Conservation (phyloP, 1,140 invertebrate species). For the Musca vetustissima region DNA sequence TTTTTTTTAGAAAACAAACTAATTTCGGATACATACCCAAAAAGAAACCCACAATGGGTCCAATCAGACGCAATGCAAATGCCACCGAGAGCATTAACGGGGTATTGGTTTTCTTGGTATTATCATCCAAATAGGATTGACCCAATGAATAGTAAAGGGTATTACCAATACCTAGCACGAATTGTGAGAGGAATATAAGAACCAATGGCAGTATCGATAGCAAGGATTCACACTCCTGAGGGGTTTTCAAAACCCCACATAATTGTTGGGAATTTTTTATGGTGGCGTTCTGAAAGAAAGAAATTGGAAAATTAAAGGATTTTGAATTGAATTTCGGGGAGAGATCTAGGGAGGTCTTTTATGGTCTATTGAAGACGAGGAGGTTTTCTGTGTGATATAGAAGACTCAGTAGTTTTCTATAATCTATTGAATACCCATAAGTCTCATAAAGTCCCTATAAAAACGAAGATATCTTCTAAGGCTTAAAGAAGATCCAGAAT, state of each 20-base stretch:
- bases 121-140: conserved; percentile 71
- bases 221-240: conserved; percentile 57
- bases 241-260: conserved; percentile 34
- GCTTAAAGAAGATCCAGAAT: too few species aligned
- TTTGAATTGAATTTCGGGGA: too few species aligned
- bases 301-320: too few species aligned
- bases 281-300: conserved; percentile 31
- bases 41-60: conserved; percentile 50
- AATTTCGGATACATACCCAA: conserved; percentile 38
- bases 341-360: too few species aligned
- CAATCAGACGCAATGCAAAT: conserved; percentile 49
- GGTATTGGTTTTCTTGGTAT: conserved; percentile 68
- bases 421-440: too few species aligned
- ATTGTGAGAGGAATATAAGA: conserved; percentile 69
- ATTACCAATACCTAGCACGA: conserved; percentile 69
- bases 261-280: conserved; percentile 36
- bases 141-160: conserved; percentile 70
- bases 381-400: too few species aligned
- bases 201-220: conserved; percentile 61
- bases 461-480: too few species aligned
- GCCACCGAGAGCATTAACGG: conserved; percentile 62
- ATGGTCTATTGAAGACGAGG: too few species aligned
- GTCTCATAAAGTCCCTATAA: too few species aligned
- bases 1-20: not conserved
- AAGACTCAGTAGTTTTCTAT: too few species aligned